Conservation (phyloP, 1,140 invertebrate species). For the Microvelia longipes region DNA sequence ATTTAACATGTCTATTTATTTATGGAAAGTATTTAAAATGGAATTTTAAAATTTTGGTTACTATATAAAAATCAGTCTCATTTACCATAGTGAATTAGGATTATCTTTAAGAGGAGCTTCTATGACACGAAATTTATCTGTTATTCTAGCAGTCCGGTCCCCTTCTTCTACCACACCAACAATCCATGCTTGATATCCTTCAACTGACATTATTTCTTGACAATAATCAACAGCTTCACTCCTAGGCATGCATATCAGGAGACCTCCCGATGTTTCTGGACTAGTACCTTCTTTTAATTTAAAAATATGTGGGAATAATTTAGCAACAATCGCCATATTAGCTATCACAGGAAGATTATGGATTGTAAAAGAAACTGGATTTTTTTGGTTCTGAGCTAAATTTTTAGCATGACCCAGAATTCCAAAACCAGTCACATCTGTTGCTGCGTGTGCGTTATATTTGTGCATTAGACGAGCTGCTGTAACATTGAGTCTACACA, state of each 20-base stretch:
- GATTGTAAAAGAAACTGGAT: constrained; percentile 92
- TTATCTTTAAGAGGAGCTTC: constrained; percentile 51
- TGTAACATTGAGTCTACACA: constrained; percentile 78
- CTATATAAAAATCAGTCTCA: too few relatives aligned
- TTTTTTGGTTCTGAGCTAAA: constrained; percentile 86
- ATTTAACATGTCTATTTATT: too few relatives aligned
- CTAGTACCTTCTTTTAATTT: constrained; percentile 83
- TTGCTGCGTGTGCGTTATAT: constrained; percentile 92
- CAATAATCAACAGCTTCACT: constrained; percentile 94
- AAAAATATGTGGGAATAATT: constrained; percentile 87
- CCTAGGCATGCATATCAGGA: constrained; percentile 82
- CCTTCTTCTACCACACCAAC: constrained; percentile 97
- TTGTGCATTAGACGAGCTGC: constrained; percentile 91
- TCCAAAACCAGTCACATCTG: constrained; percentile 93
- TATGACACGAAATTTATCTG: constrained; percentile 93
- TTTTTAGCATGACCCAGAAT: constrained; percentile 92
- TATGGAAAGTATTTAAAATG: too few relatives aligned
- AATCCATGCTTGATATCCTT: constrained; percentile 96
- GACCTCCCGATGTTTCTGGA: constrained; percentile 51
- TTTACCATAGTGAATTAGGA: neutral
- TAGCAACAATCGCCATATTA: constrained; percentile 93
- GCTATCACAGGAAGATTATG: constrained; percentile 93
- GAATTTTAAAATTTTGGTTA: too few relatives aligned
- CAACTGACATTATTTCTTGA: constrained; percentile 90
- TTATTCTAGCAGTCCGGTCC: constrained; percentile 84